phyloP scores from a whole-genome alignment of 2,113 vertebrate genomes.

The Anhinga rufa region DNA sequence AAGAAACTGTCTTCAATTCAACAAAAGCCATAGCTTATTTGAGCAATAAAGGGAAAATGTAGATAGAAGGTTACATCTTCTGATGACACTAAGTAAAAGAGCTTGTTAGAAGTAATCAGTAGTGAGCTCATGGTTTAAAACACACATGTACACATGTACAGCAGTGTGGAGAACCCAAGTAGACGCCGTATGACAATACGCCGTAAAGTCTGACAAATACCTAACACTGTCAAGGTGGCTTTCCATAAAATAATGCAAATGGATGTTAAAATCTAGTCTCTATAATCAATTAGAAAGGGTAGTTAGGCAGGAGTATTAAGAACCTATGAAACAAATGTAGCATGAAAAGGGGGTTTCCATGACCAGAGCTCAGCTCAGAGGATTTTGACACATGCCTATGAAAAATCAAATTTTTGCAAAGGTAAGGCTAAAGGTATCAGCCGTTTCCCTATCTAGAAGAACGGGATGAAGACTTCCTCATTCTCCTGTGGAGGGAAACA shows the following conservation, averaged over 20 bases:
- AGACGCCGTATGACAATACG: rapidly evolving
- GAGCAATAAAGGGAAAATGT: neutral
- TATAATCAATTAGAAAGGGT: neutral
- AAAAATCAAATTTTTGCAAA: neutral
- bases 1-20: neutral
- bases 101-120: neutral
- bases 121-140: neutral
- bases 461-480: neutral
- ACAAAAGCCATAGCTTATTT: neutral
- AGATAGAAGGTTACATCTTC: neutral
- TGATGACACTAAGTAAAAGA: neutral
- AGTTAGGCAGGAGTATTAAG: neutral
- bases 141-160: neutral
- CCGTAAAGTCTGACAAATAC: neutral
- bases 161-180: neutral
- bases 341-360: neutral
- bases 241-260: neutral
- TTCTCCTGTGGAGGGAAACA: neutral
- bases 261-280: neutral
- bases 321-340: neutral
- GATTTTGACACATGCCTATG: neutral
- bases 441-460: neutral
- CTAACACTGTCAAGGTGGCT: neutral
- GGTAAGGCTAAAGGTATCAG: neutral
- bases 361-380: neutral